Evolutionary conservation across 1,140 invertebrate species (phyloP), one percentile per base, ranked within the genome.

Genomic region (Portunus trituberculatus): DNA sequence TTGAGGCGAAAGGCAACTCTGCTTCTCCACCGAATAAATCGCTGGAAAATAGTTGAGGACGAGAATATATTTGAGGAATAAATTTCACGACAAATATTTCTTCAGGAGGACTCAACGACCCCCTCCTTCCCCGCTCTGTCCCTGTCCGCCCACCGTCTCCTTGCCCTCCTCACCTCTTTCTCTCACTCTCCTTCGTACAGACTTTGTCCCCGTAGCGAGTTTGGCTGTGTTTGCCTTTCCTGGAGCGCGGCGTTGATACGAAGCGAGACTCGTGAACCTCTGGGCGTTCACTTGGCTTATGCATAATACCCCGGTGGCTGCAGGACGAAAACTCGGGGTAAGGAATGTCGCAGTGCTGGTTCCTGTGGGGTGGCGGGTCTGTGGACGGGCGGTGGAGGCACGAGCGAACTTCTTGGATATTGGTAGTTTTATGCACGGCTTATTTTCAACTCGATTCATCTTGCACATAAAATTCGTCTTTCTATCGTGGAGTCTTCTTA

Each of bases 71-170:
- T 76, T 76, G 67, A n/a, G 67, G 67, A 25, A 76, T 76, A 76
- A n/a, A 76, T 76, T n/a, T n/a, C 67, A 76, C 67, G 67, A 76
- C 67, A 76, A 76, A 76, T 76, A 76, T 76, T 76, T 76, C 67
- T 76, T 76, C 67, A 76, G 25, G 20, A n/a, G n/a, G 67, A n/a
- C 67, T 76, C 20, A 76, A 20, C 67, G 6, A 8, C 67, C 6
- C 67, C 67, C 67, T 76, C 67, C 6, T n/a, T 25, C 25, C 6
- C n/a, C 67, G 7, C 20, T 52, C 67, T n/a, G 12, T 8, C 6
- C 67, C 67, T 76, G 25, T 20, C n/a, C 67, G 12, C n/a, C 67
- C 67, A 1, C 52, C 52, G 10, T 10, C 52, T 59, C 52, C 52
- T 59, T 20, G 12, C 20, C 52, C 20, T 59, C 20, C 67, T n/a